A percentile compares a stretch with the other conserved stretches of the same genome.
phyloP scores from a whole-genome alignment of 2,113 vertebrate species.

The Urocitellus parryii region DNA sequence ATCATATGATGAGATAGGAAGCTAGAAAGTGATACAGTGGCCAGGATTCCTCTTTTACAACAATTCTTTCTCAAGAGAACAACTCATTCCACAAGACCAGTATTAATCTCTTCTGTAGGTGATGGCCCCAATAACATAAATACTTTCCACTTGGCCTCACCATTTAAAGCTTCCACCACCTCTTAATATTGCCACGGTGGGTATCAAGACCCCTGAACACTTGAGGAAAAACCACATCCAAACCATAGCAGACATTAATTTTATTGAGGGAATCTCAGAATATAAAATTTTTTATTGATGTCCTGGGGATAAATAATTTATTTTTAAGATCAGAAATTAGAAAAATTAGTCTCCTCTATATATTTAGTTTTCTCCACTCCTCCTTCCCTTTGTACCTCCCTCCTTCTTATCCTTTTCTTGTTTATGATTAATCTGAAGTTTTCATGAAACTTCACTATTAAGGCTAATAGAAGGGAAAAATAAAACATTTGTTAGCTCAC shows the following conservation, averaged over 20 bases:
- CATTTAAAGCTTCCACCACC: not conserved
- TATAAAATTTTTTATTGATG: not conserved
- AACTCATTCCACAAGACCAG: not conserved
- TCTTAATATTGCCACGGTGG: not conserved
- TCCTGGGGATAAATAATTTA: not conserved
- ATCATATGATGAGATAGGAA: not conserved
- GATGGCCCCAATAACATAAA: not conserved
- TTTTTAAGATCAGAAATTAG: not conserved
- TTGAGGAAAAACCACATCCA: not conserved
- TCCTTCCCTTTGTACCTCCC: too few relatives aligned
- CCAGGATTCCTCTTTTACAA: not conserved
- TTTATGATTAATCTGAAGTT: not conserved
- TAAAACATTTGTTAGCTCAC: not conserved
- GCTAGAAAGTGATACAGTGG: not conserved
- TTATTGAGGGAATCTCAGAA: not conserved
- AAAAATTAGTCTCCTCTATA: not conserved
- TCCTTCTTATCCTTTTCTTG: not conserved
- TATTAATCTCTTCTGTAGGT: not conserved
- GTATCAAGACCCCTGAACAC: not conserved
- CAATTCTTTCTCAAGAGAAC: not conserved
- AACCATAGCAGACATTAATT: not conserved
- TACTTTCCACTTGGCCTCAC: not conserved
- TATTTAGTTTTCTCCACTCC: too few relatives aligned
- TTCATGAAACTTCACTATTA: not conserved
- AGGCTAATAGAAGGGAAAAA: not conserved